Evolutionary conservation across 2,888 invertebrate species (phyloP), one percentile per base, ranked within the genome.

Genomic region (Galerucella calmariensis): DNA sequence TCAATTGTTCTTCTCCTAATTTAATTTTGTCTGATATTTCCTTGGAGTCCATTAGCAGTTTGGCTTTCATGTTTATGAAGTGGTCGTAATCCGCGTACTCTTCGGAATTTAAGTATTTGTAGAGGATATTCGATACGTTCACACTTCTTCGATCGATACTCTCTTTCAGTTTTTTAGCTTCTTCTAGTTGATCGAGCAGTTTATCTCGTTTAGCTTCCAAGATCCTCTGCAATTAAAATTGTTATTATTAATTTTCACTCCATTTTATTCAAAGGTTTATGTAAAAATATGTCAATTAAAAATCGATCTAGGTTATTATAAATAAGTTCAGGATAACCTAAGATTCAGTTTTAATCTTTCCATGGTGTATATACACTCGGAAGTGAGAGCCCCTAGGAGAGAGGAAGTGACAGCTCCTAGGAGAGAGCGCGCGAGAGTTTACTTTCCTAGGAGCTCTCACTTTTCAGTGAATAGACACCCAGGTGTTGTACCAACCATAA

Each of bases 11-110:
- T 85, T 95, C 94, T 73, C 94, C 93, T 78, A 94, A 89, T 84
- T 94, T 93, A 79, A 96, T 94, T 87, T 94, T 94, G 86, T 96
- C 95, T 81, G 93, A 91, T 79, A 95, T 92, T 85, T 96, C 95
- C 81, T 94, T 91, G 74, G 92, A 90, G 85, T 95, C 95, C 86
- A 95, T 93, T 82, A 94, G 92, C 78, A 96, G 88, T 87, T 94
- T 95, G 48, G 94, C 94, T 88, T 95, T 96, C 93, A 94, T 95
- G 85, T 94, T 93, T 82, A 95, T 93, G 88, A 94, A 96, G 85
- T 94, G 94, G 82, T 93, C 92, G 85, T 95, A 96, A 85, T 95
- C 94, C 58, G 92, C 92, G 84, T 92, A 93, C 84, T 94, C 93
- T 75, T 94, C 94, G 66, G 91, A 89, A 80, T 90, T 91, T 81